These are phyloP conservation scores for Habrosyne pyritoides DNA, from an alignment of 2,888 invertebrate species.

Conservation along the genomic window DNA sequence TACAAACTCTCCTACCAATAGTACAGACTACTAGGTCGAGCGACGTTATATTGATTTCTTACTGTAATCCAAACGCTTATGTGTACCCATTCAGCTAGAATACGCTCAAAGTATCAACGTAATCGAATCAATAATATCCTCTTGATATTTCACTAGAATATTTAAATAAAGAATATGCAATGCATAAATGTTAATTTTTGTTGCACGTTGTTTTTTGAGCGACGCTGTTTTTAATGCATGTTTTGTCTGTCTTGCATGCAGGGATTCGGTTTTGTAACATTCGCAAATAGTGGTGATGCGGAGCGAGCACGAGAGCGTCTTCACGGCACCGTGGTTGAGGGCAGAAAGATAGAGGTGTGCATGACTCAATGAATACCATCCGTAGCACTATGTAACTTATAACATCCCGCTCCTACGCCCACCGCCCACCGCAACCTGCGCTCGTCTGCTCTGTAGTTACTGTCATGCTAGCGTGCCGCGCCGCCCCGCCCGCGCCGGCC, in stretches of 20 bases:
- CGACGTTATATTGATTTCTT: slow-evolving; percentile 68
- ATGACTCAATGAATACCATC: slow-evolving; percentile 89
- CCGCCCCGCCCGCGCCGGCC: slow-evolving; percentile 40
- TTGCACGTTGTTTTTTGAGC: slow-evolving; percentile 91
- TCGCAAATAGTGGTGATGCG: slow-evolving; percentile 99
- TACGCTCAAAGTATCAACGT: slow-evolving; percentile 84
- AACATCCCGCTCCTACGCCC: slow-evolving; percentile 85
- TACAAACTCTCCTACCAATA: slow-evolving; percentile 65
- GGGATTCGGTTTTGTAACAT: slow-evolving; percentile 99
- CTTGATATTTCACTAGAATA: slow-evolving; percentile 79
- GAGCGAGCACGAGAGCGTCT: slow-evolving; percentile 99
- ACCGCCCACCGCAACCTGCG: slow-evolving; percentile 80
- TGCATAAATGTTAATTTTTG: slow-evolving; percentile 87
- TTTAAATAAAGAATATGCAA: slow-evolving; percentile 82
- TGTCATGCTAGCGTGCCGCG: slow-evolving; percentile 74
- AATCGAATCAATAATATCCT: slow-evolving; percentile 74
- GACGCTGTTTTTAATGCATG: slow-evolving; percentile 95
- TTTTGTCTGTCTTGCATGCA: slow-evolving; percentile 99
- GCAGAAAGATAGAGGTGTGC: slow-evolving; percentile 99
- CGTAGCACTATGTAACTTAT: slow-evolving; percentile 86
- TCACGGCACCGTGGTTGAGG: slow-evolving; percentile 99
- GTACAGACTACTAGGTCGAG: slow-evolving; percentile 75
- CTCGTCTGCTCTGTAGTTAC: slow-evolving; percentile 83
- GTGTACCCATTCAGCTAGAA: slow-evolving; percentile 82
- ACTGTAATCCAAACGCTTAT: slow-evolving; percentile 81